Evolutionary conservation across 2,113 vertebrate genomes (phyloP).

Genomic region (Lepisosteus oculatus): DNA sequence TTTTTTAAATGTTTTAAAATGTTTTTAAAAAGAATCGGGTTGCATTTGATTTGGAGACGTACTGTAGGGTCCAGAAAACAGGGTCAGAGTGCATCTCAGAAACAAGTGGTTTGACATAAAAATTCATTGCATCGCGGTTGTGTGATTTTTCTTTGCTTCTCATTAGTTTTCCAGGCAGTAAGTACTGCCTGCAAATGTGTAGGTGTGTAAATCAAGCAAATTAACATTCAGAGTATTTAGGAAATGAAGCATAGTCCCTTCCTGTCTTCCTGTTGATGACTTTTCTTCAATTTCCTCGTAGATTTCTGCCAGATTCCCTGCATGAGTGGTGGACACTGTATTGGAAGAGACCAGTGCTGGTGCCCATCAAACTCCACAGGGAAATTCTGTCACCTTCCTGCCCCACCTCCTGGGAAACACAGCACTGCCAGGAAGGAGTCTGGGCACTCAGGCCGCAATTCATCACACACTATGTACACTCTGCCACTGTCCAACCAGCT

Average conservation of each 20-base stretch:
- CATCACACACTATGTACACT: slow-evolving; percentile 65
- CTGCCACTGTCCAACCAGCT: slow-evolving; percentile 71
- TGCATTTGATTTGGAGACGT: slow-evolving; percentile 29
- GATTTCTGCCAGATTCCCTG: slow-evolving; percentile 75
- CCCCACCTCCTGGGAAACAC: slow-evolving; percentile 42
- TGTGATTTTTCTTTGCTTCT: slow-evolving; percentile 33
- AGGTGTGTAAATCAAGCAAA: slow-evolving; percentile 36
- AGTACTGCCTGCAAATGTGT: slow-evolving; percentile 11
- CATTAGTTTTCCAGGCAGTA: slow-evolving; percentile 26
- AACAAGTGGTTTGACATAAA: slow-evolving; percentile 33
- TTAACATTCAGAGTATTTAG: slow-evolving; percentile 21
- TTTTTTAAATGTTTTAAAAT: slow-evolving; percentile 23
- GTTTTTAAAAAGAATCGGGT: neutral
- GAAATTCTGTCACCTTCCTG: slow-evolving; percentile 71
- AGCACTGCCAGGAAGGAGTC: slow-evolving; percentile 32
- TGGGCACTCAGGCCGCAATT: slow-evolving; percentile 30
- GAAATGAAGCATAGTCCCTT: neutral
- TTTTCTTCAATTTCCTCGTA: slow-evolving; percentile 32
- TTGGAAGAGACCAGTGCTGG: slow-evolving; percentile 67
- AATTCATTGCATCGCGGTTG: slow-evolving; percentile 31
- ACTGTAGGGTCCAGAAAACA: neutral
- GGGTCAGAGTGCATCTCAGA: slow-evolving; percentile 23
- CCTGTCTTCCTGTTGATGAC: slow-evolving; percentile 10
- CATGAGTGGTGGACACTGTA: slow-evolving; percentile 66
- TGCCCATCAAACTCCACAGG: slow-evolving; percentile 74